A percentile compares a stretch with the other conserved stretches of the same genome.
These are phyloP conservation scores for Sceloporus tristichus DNA, from an alignment of 2,113 vertebrate species.

Conservation along the genomic window DNA sequence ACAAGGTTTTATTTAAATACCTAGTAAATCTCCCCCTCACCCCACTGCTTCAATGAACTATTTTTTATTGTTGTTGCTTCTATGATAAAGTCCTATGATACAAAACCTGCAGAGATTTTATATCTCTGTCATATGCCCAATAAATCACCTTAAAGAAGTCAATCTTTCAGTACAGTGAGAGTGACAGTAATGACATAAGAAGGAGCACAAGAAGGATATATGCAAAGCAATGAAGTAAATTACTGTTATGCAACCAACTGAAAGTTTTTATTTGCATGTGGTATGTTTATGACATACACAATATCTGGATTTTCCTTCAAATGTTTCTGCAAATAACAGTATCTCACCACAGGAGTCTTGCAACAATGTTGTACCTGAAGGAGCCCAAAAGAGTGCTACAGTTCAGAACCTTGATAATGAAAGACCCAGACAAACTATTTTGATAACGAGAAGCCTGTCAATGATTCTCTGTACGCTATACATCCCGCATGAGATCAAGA, in stretches of 20 bases:
- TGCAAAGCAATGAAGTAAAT: neutral
- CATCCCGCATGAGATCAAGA: too few species aligned
- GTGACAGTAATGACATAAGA: too few species aligned
- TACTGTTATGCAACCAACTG: neutral
- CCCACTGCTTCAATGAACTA: neutral
- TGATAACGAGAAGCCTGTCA: too few species aligned
- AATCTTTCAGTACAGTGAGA: neutral
- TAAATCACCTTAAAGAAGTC: neutral
- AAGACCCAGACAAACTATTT: too few species aligned
- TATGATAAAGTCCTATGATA: neutral
- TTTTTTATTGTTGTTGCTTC: neutral
- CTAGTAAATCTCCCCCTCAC: neutral
- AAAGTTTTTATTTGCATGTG: neutral
- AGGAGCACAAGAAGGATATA: neutral
- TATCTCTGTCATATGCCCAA: neutral
- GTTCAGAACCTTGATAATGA: neutral
- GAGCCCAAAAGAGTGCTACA: neutral
- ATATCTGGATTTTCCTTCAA: neutral
- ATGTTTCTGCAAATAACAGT: too few species aligned
- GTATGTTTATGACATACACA: neutral
- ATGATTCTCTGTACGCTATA: neutral
- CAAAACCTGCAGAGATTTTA: neutral
- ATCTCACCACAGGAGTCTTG: too few species aligned
- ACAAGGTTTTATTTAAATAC: constrained; percentile 50
- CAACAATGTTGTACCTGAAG: neutral